phyloP scores from a whole-genome alignment of 2,888 invertebrate genomes.

The Melieria omissa region DNA sequence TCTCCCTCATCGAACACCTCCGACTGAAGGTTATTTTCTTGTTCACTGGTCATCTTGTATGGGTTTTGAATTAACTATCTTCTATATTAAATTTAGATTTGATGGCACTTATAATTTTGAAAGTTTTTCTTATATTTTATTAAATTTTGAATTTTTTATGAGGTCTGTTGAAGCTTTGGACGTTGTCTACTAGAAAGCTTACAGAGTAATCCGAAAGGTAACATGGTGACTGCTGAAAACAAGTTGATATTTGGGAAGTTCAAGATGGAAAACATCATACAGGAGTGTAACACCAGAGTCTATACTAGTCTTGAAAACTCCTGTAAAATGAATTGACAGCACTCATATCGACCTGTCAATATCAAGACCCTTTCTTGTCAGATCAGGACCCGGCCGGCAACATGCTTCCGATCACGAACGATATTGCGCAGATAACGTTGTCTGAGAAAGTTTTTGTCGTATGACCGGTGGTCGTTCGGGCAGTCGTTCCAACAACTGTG shows the following conservation, averaged over 20 bases:
- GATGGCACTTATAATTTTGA: constrained; percentile 39
- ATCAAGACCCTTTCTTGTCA: no score
- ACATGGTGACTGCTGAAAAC: neutral
- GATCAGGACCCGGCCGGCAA: no score
- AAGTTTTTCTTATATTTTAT: constrained; percentile 38
- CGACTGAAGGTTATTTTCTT: constrained; percentile 34
- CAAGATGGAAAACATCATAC: no score
- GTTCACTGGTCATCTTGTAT: constrained; percentile 34
- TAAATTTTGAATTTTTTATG: constrained; percentile 32
- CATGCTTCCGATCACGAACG: no score
- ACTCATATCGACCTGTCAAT: no score
- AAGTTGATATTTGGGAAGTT: neutral
- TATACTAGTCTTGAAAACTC: no score
- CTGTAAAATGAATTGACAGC: no score
- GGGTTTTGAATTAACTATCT: neutral
- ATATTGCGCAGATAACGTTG: no score
- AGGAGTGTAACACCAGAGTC: no score
- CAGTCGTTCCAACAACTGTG: no score
- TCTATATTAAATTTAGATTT: constrained; percentile 17
- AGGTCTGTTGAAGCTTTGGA: constrained; percentile 8
- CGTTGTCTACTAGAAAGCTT: constrained; percentile 6
- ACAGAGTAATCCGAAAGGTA: neutral
- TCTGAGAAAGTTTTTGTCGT: no score
- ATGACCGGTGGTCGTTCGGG: no score
- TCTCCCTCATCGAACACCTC: constrained; percentile 46